These are phyloP conservation scores for Mactromeris polynyma DNA, from an alignment of 2,888 invertebrate species.

Conservation along the genomic window DNA sequence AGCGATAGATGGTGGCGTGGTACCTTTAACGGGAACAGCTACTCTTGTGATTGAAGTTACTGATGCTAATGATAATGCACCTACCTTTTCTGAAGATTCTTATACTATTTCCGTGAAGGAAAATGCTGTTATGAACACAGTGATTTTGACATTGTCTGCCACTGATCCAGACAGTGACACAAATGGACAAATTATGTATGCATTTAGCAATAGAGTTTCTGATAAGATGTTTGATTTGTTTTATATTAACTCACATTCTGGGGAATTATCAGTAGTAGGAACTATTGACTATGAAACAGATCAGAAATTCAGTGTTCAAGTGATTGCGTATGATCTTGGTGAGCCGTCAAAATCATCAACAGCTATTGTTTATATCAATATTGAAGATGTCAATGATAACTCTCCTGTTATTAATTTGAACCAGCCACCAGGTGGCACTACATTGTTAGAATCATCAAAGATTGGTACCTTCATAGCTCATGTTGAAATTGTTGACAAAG, in stretches of 20 bases:
- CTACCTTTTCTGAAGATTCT: conserved; percentile 62
- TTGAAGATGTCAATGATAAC: conserved; percentile 94
- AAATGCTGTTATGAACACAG: conserved; percentile 62
- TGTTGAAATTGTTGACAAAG: conserved; percentile 91
- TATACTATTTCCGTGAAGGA: conserved; percentile 71
- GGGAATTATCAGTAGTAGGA: conserved; percentile 93
- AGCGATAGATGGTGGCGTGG: conserved; percentile 77
- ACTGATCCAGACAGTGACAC: conserved; percentile 94
- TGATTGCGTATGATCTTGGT: conserved; percentile 78
- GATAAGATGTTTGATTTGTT: conserved; percentile 66
- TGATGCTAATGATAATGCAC: conserved; percentile 77
- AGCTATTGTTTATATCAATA: conserved; percentile 89
- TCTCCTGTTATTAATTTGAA: conserved; percentile 94
- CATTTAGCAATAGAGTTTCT: conserved; percentile 77
- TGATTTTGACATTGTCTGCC: conserved; percentile 90
- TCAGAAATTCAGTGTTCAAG: conserved; percentile 92
- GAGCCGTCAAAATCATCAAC: conserved; percentile 71
- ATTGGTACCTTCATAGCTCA: conserved; percentile 97
- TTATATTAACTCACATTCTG: conserved; percentile 93
- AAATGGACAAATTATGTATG: conserved; percentile 89
- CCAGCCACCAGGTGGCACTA: conserved; percentile 92
- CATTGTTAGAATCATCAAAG: conserved; percentile 90
- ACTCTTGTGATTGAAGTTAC: conserved; percentile 68
- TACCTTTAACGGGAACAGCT: conserved; percentile 71
- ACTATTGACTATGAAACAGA: conserved; percentile 94